Evolutionary conservation across 2,888 invertebrate genomes (phyloP), one percentile per base, ranked within the genome.

Genomic region (Eupithecia exiguata): DNA sequence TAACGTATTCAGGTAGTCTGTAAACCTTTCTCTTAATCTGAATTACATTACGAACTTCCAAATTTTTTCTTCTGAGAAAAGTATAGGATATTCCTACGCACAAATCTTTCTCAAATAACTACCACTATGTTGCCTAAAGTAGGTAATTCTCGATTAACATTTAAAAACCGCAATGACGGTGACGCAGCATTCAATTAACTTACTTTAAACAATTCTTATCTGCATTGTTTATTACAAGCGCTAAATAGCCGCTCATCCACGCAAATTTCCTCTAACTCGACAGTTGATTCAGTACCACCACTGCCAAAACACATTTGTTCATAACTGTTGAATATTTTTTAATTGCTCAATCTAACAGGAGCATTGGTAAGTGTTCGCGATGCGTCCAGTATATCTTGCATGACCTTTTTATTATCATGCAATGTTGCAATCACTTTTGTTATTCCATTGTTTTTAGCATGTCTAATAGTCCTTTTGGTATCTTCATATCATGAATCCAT

Each of bases 381-480:
- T 73, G 76, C 75, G 77, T 78, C 74, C 71, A 67, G 76, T 80
- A 78, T 74, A 74, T 84, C 79, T 84, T 86, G 90, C 90, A 90
- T 90, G 89, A 86, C 74, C 79, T 84, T 84, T 80, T 83, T 82
- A 76, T 72, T 76, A 86, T 87, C 89, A 88, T 89, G 88, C 88
- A 84, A 83, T 77, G 35, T 25, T 69, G 63, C 77, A 80, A 74
- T 78, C 77, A 80, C 73, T 74, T 75, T 80, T 74, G 73, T 80
- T 70, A 53, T 61, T 70, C 79, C 83, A 82, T 80, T 75, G 78
- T 83, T 78, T 82, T 79, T 83, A 85, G 90, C 89, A 90, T 90
- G 89, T 68, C 81, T 79, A 76, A 84, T 87, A 86, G 84, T 84
- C 84, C 84, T 86, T 69, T 79, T 76, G 81, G 78, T 71, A 67